phyloP scores from a whole-genome alignment of 2,113 vertebrate genomes.

The Poecile atricapillus region DNA sequence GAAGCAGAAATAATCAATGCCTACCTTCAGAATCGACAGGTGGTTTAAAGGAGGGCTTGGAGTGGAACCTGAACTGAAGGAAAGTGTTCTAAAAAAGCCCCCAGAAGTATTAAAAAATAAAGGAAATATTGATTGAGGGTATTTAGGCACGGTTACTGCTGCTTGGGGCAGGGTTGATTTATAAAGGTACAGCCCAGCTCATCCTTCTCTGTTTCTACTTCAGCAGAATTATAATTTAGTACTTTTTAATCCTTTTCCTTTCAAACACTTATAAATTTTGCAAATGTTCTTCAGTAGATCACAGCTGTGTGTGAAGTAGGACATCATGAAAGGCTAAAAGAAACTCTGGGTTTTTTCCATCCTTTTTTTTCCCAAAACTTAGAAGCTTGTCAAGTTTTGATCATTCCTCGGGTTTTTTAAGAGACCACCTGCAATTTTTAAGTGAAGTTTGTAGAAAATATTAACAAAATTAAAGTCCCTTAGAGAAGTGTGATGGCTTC shows the following conservation, averaged over 20 bases:
- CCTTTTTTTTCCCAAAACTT: not conserved
- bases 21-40: not conserved
- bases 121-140: not conserved
- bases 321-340: not conserved
- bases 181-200: not conserved
- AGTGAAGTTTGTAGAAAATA: not conserved
- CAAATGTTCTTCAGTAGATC: not conserved
- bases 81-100: not conserved
- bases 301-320: not conserved
- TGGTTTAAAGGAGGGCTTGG: not conserved
- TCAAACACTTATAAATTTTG: not conserved
- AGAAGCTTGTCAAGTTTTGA: not conserved
- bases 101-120: not conserved
- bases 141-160: not conserved
- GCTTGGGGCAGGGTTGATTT: not conserved
- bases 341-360: not conserved
- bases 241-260: not conserved
- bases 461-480: not conserved
- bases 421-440: not conserved
- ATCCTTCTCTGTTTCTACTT: not conserved
- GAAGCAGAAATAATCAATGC: not conserved
- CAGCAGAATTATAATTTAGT: not conserved
- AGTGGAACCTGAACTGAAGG: not conserved
- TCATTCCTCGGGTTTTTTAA: not conserved
- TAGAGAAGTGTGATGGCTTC: not conserved